Conservation (phyloP, 1,140 invertebrate genomes). For the Halesus radiatus region DNA sequence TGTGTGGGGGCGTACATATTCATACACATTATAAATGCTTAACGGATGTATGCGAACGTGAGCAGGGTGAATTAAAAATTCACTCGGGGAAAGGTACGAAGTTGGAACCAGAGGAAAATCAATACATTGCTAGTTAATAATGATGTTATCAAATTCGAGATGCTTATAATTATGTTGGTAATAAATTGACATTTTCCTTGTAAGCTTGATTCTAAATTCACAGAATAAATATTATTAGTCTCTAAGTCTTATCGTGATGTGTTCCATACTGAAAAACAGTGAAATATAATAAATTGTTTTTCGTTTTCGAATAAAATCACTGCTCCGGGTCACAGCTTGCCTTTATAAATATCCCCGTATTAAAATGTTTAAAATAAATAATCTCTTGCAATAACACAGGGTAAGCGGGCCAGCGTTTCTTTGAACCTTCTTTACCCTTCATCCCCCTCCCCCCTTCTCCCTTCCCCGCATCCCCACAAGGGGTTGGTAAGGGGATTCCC, state of each 20-base stretch:
- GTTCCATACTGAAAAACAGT: background rate
- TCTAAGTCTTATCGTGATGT: too few relatives aligned
- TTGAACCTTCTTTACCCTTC: constrained; percentile 1
- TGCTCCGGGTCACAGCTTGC: constrained; percentile 28
- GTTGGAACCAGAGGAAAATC: too few relatives aligned
- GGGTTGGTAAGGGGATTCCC: background rate
- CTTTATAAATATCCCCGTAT: constrained; percentile 33
- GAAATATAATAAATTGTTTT: constrained; percentile 8
- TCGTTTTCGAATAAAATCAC: constrained; percentile 27
- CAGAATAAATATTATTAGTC: too few relatives aligned
- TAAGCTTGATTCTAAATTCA: too few relatives aligned
- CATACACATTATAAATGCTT: background rate
- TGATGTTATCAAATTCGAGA: too few relatives aligned
- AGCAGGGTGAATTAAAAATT: too few relatives aligned
- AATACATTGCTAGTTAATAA: too few relatives aligned
- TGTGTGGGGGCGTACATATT: constrained; percentile 16
- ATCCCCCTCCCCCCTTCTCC: too few relatives aligned
- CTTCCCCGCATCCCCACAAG: background rate
- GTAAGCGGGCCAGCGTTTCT: background rate
- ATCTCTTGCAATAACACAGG: constrained; percentile 36
- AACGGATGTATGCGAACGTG: background rate
- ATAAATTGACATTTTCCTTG: too few relatives aligned
- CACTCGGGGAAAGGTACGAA: too few relatives aligned
- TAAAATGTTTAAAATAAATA: constrained; percentile 43
- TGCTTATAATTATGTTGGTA: too few relatives aligned